Percentiles rank a stretch among this genome's conserved stretches.
Evolutionary conservation across 2,888 invertebrate genomes (phyloP).

Genomic region (Torymus auratus): DNA sequence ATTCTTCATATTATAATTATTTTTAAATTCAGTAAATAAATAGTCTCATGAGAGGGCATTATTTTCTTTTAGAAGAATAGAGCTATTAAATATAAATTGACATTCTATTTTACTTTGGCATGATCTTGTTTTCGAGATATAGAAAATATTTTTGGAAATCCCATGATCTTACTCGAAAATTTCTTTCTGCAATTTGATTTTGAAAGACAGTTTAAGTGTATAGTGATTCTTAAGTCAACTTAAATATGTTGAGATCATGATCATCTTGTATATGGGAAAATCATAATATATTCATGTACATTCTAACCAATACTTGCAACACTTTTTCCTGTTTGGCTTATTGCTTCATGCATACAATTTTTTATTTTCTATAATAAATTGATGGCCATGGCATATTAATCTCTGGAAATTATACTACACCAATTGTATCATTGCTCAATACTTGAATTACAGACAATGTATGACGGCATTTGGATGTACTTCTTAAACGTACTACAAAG

Average conservation of each 20-base stretch:
- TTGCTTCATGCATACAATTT: constrained; percentile 48
- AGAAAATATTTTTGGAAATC: constrained; percentile 46
- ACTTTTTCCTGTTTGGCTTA: constrained; percentile 46
- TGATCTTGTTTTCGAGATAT: constrained; percentile 30
- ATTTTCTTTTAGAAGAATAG: constrained; percentile 47
- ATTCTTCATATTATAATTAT: constrained; percentile 23
- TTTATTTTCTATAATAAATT: constrained; percentile 31
- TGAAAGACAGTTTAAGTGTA: constrained; percentile 49
- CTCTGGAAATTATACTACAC: constrained; percentile 51
- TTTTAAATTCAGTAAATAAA: constrained; percentile 15
- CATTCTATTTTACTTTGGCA: constrained; percentile 52
- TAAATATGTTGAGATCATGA: constrained; percentile 46
- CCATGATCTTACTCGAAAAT: constrained; percentile 17
- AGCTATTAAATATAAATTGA: constrained; percentile 48
- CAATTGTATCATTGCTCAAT: constrained; percentile 63
- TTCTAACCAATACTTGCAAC: constrained; percentile 31
- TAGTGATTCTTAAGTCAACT: constrained; percentile 49
- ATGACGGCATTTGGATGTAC: constrained; percentile 63
- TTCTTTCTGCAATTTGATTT: constrained; percentile 37
- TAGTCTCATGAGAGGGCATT: not conserved
- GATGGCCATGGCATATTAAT: constrained; percentile 51
- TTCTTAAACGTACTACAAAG: constrained; percentile 46
- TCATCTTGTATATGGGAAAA: constrained; percentile 26
- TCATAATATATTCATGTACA: constrained; percentile 17
- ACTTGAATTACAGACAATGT: constrained; percentile 73